These are phyloP conservation scores for Pitta sordida DNA, from an alignment of 2,113 vertebrate genomes.

Conservation along the genomic window DNA sequence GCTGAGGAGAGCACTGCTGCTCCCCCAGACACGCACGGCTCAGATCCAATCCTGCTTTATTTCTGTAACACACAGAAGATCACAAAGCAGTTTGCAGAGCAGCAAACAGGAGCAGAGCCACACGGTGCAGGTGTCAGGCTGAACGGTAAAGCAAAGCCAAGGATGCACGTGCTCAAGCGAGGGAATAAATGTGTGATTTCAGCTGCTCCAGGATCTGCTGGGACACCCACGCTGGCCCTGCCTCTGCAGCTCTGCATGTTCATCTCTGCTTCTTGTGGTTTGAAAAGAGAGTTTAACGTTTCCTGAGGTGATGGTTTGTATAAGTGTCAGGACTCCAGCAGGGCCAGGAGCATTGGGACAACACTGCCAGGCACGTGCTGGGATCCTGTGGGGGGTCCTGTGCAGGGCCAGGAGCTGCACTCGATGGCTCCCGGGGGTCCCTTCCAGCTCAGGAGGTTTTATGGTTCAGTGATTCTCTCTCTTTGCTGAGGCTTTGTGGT, in stretches of 20 bases:
- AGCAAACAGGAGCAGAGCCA: background rate
- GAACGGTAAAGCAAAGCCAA: background rate
- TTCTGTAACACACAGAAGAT: background rate
- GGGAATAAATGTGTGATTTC: background rate
- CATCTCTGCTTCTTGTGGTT: background rate
- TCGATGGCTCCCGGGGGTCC: fast-evolving
- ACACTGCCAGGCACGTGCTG: fast-evolving
- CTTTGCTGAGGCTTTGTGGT: background rate
- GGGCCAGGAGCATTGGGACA: background rate
- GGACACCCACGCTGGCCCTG: background rate
- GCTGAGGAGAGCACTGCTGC: background rate
- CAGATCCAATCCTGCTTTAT: background rate
- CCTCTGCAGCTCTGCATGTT: background rate
- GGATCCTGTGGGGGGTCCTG: background rate
- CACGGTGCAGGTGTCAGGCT: background rate
- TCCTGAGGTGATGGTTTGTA: background rate
- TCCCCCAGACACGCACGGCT: background rate
- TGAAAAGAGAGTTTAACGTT: background rate
- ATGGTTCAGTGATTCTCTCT: too few relatives aligned
- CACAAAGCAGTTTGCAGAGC: background rate
- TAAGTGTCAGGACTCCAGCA: fast-evolving
- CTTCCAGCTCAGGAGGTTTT: background rate
- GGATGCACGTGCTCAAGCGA: background rate
- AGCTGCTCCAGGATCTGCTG: background rate
- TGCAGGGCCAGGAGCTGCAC: background rate